Percentiles rank a stretch among this genome's conserved stretches.
Conservation (phyloP, 2,888 invertebrate genomes). For the Nomada lathburiana region DNA sequence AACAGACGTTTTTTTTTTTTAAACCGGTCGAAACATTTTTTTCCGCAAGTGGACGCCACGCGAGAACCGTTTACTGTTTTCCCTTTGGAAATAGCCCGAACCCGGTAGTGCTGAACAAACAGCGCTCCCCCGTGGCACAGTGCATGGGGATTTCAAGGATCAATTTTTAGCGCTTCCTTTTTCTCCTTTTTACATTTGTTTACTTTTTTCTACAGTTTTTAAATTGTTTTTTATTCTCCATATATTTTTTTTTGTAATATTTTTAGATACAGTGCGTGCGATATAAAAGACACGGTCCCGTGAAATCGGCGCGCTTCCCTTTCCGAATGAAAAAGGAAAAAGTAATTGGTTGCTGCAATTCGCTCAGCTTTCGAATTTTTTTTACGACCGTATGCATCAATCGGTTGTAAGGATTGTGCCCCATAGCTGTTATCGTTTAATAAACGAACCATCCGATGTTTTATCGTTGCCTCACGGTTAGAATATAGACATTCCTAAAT, state of each 20-base stretch:
- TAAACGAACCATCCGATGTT: not conserved
- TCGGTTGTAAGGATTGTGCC: not conserved
- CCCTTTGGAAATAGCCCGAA: slow-evolving; percentile 32
- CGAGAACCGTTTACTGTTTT: slow-evolving; percentile 45
- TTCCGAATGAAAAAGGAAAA: not conserved
- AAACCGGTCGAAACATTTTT: slow-evolving; percentile 42
- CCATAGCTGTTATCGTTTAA: not conserved
- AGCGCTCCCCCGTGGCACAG: not conserved
- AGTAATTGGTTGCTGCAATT: not conserved
- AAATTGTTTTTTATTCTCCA: not conserved
- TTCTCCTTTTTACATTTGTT: not conserved
- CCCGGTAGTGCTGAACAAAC: slow-evolving; percentile 33
- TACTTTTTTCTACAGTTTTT: not conserved
- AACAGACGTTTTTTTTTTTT: slow-evolving; percentile 43
- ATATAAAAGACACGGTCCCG: slow-evolving; percentile 1
- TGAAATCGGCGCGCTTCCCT: slow-evolving; percentile 5
- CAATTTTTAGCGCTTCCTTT: slow-evolving; percentile 15
- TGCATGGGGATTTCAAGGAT: slow-evolving; percentile 32
- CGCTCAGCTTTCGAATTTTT: not conserved
- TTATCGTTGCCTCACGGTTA: not conserved
- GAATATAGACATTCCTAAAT: slow-evolving; percentile 1
- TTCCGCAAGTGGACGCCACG: slow-evolving; percentile 27
- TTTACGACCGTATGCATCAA: not conserved
- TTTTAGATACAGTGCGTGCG: not conserved
- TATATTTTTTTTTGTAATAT: not conserved